phyloP scores from a whole-genome alignment of 2,888 invertebrate species.

The Cataglyphis livida region DNA sequence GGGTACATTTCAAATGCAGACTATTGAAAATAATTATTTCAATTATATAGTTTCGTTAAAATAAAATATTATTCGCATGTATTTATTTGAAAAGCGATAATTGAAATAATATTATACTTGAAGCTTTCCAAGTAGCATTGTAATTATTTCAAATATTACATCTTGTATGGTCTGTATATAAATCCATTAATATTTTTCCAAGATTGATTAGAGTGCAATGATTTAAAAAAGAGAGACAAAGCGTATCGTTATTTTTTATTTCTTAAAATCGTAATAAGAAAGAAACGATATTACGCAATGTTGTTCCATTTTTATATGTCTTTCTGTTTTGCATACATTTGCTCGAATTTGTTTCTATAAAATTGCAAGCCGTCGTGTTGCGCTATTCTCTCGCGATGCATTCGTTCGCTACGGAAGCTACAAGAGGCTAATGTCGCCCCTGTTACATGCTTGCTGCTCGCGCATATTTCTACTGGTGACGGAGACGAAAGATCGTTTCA shows the following conservation, averaged over 20 bases:
- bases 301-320: conserved; percentile 48
- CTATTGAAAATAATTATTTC: neutral
- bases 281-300: conserved; percentile 32
- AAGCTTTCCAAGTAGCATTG: neutral
- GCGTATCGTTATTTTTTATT: neutral
- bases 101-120: neutral
- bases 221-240: neutral
- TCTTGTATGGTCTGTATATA: neutral
- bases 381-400: conserved; percentile 53
- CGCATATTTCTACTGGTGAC: conserved; percentile 58
- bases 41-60: neutral
- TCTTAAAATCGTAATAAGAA: conserved; percentile 26
- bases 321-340: conserved; percentile 33
- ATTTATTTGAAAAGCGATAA: neutral
- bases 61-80: neutral
- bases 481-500: conserved; percentile 61
- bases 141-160: neutral
- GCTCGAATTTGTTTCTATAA: conserved; percentile 60
- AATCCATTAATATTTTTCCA: neutral
- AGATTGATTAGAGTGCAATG: neutral
- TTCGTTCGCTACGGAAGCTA: conserved; percentile 30
- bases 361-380: conserved; percentile 52
- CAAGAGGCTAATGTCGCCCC: conserved; percentile 42
- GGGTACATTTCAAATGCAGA: neutral
- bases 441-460: conserved; percentile 26